Conservation (phyloP, 2,888 invertebrate species). For the Carterocephalus palaemon region DNA sequence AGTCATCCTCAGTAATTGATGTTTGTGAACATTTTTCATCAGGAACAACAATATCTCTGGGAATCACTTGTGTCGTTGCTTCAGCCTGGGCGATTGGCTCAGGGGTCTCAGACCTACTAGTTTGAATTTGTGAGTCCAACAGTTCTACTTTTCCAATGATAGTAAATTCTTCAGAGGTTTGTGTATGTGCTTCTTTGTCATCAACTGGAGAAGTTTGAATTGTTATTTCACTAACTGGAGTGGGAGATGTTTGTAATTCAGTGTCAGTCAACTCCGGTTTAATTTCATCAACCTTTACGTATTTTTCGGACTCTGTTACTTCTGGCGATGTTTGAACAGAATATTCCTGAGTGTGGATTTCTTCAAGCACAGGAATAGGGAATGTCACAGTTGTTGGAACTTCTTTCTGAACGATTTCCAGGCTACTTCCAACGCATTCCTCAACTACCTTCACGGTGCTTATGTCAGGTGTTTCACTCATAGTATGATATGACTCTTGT, state of each 20-base stretch:
- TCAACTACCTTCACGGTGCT: slow-evolving; percentile 82
- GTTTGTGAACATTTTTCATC: slow-evolving; percentile 77
- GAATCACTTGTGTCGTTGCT: slow-evolving; percentile 76
- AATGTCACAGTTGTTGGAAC: slow-evolving; percentile 77
- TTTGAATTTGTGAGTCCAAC: slow-evolving; percentile 64
- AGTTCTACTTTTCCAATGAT: slow-evolving; percentile 58
- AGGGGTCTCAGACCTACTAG: slow-evolving; percentile 60
- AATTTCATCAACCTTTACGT: slow-evolving; percentile 45
- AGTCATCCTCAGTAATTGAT: slow-evolving; percentile 44
- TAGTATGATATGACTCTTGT: slow-evolving; percentile 79
- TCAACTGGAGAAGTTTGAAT: slow-evolving; percentile 81
- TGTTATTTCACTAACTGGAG: slow-evolving; percentile 65
- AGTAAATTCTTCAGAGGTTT: slow-evolving; percentile 56
- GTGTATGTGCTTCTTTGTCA: slow-evolving; percentile 61
- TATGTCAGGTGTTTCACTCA: slow-evolving; percentile 79
- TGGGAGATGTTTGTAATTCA: slow-evolving; percentile 78
- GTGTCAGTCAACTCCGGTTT: slow-evolving; percentile 56
- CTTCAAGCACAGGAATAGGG: slow-evolving; percentile 80
- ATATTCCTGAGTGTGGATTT: slow-evolving; percentile 77
- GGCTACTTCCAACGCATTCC: slow-evolving; percentile 79
- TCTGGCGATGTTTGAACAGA: slow-evolving; percentile 81
- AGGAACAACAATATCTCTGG: slow-evolving; percentile 54
- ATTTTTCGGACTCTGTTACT: slow-evolving; percentile 58
- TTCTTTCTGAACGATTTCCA: slow-evolving; percentile 62
- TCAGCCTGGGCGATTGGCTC: slow-evolving; percentile 63